These are phyloP conservation scores for Ceratina australensis DNA, from an alignment of 1,140 invertebrate genomes.

Conservation along the genomic window DNA sequence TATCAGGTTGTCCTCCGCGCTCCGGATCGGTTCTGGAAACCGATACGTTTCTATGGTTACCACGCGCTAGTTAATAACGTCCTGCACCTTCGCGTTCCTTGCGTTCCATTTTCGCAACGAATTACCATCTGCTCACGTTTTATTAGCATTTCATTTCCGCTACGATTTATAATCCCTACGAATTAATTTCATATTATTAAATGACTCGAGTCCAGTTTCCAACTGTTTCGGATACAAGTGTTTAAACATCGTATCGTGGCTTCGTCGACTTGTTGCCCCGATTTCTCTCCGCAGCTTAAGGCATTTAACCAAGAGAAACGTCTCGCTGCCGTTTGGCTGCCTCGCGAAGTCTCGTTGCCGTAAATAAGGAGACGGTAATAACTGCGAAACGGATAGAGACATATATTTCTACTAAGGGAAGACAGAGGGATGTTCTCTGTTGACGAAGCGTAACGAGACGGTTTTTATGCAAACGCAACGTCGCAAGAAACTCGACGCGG, in stretches of 20 bases:
- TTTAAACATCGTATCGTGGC: too few species aligned
- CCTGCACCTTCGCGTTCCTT: not conserved
- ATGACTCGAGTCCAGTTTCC: too few species aligned
- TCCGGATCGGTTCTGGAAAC: not conserved
- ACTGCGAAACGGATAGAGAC: not conserved
- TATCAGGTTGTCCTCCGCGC: conserved; percentile 12
- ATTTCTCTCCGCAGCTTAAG: not conserved
- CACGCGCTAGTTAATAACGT: not conserved
- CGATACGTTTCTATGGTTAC: not conserved
- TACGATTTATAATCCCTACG: not conserved
- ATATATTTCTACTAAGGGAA: conserved; percentile 3
- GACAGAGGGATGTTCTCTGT: too few species aligned
- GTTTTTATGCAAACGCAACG: not conserved
- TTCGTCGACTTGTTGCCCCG: conserved; percentile 15
- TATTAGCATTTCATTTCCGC: not conserved
- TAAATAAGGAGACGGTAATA: conserved; percentile 23
- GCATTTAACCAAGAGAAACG: not conserved
- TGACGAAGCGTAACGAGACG: conserved; percentile 4
- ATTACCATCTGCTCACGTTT: not conserved
- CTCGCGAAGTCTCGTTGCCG: not conserved
- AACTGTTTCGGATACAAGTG: too few species aligned
- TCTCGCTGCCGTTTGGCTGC: not conserved
- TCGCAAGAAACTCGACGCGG: too few species aligned
- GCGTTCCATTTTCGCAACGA: not conserved
- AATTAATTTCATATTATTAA: too few species aligned